Evolutionary conservation across 2,113 vertebrate genomes (phyloP).

Genomic region (Girardinichthys multiradiatus): DNA sequence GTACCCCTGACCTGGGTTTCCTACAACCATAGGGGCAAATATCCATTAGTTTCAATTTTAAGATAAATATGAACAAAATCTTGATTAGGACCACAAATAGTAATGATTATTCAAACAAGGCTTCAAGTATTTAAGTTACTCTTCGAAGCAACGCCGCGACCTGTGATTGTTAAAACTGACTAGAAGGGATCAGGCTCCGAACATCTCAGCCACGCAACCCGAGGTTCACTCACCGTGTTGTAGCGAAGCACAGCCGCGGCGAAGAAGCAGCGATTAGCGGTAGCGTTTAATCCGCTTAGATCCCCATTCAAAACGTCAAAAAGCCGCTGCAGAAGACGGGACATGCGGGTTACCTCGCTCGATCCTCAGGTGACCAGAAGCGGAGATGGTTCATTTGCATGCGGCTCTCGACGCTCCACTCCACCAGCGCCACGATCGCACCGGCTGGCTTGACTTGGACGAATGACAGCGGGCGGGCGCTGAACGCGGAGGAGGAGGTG

Average conservation of each 20-base stretch:
- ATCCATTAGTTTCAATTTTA: background rate
- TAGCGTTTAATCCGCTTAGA: conserved; percentile 14
- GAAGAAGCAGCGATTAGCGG: conserved; percentile 29
- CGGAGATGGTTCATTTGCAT: conserved; percentile 68
- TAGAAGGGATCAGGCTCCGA: conserved; percentile 10
- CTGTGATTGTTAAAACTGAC: background rate
- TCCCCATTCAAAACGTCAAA: background rate
- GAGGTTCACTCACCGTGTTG: conserved; percentile 71
- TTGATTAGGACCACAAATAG: background rate
- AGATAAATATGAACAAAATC: background rate
- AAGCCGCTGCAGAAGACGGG: conserved; percentile 10
- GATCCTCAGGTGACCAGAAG: conserved; percentile 56
- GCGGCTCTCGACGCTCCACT: conserved; percentile 71
- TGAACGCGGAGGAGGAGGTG: conserved; percentile 54
- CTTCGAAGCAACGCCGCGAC: no score
- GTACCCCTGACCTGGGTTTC: conserved; percentile 36
- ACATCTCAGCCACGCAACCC: conserved; percentile 35
- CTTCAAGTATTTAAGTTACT: background rate
- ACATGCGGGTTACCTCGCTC: background rate
- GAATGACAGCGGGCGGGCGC: conserved; percentile 75
- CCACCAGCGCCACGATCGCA: conserved; percentile 75
- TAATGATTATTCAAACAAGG: background rate
- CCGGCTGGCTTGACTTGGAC: conserved; percentile 65
- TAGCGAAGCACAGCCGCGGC: conserved; percentile 34
- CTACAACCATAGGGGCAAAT: background rate